Conservation (phyloP, 2,797 vertebrate genomes). For the Manis crassicaudata region DNA sequence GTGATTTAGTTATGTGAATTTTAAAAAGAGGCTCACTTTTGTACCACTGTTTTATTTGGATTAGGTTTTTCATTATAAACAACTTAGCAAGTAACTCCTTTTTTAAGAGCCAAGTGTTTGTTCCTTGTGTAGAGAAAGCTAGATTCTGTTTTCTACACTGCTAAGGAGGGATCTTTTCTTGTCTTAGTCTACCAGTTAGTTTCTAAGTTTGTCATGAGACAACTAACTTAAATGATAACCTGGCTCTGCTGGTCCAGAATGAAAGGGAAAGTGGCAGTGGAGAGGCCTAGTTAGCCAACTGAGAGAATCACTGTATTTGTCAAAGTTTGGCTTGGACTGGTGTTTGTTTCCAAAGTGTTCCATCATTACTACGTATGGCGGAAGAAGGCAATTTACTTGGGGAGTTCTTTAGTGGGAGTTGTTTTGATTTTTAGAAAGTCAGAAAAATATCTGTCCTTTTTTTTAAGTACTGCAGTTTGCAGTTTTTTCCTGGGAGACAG, state of each 20-base stretch:
- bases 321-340: neutral
- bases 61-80: neutral
- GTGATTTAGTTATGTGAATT: too few species aligned
- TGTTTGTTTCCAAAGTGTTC: neutral
- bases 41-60: neutral
- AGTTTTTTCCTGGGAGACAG: neutral
- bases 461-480: neutral
- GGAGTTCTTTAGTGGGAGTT: neutral
- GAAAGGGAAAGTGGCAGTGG: neutral
- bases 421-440: slow-evolving; percentile 3
- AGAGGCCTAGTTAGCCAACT: neutral
- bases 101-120: neutral
- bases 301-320: neutral
- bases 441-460: neutral
- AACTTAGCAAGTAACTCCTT: neutral
- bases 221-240: neutral
- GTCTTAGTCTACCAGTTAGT: neutral
- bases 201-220: slow-evolving; percentile 4
- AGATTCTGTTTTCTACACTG: neutral
- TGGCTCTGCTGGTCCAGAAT: neutral
- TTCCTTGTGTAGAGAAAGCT: neutral
- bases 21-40: neutral
- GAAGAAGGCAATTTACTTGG: neutral
- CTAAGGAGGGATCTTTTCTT: neutral
- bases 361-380: neutral